Conservation (phyloP, 2,797 vertebrate genomes). For the Lindbergichthys nudifrons region DNA sequence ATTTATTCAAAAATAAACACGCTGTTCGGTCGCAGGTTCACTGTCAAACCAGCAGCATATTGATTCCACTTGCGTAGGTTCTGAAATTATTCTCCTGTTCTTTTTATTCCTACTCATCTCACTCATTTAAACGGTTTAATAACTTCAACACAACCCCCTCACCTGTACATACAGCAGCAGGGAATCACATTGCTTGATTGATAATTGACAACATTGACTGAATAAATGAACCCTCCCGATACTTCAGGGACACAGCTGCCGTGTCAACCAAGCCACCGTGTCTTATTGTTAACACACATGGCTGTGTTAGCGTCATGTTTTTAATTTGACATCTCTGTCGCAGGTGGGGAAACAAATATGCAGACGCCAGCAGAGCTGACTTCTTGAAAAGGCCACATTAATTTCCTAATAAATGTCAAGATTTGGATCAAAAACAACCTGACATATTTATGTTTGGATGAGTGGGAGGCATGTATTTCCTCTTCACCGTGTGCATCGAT, state of each 20-base stretch:
- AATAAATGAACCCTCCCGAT: conserved; percentile 27
- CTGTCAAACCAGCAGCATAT: conserved; percentile 30
- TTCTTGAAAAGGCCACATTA: conserved; percentile 39
- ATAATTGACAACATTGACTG: conserved; percentile 44
- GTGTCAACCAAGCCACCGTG: neutral
- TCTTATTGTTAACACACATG: conserved; percentile 2
- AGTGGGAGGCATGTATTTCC: conserved; percentile 9
- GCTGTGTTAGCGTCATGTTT: conserved; percentile 15
- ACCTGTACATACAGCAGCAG: conserved; percentile 39
- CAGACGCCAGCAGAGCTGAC: conserved; percentile 7
- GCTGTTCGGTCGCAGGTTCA: conserved; percentile 35
- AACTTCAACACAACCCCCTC: conserved; percentile 34
- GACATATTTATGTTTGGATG: conserved; percentile 35
- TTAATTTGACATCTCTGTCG: conserved; percentile 8
- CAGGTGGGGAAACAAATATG: conserved; percentile 35
- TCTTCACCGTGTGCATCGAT: conserved; percentile 2
- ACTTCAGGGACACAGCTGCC: conserved; percentile 30
- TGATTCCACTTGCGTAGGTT: conserved; percentile 26
- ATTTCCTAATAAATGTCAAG: conserved; percentile 32
- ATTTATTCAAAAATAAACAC: conserved; percentile 61
- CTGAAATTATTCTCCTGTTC: conserved; percentile 20
- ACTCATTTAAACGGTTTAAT: conserved; percentile 39
- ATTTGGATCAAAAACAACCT: conserved; percentile 30
- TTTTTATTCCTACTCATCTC: conserved; percentile 16
- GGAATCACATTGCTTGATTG: conserved; percentile 50